Conservation (phyloP, 2,797 vertebrate species). For the Tapirus indicus region DNA sequence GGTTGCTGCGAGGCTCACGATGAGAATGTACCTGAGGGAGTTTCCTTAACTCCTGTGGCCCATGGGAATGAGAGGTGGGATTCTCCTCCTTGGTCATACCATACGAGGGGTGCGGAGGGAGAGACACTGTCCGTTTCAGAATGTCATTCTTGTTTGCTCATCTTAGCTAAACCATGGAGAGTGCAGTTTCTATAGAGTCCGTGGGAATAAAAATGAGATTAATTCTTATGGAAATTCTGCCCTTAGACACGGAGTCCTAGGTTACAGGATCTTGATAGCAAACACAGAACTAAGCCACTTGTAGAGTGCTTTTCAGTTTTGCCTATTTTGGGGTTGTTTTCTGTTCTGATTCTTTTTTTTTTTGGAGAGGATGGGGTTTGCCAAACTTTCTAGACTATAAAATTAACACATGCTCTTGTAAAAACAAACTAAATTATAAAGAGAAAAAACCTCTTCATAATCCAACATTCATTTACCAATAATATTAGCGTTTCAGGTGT, state of each 20-base stretch:
- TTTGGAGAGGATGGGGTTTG: background rate
- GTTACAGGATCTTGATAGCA: background rate
- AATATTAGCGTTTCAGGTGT: slow-evolving; percentile 32
- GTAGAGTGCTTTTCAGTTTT: background rate
- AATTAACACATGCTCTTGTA: slow-evolving; percentile 18
- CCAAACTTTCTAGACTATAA: slow-evolving; percentile 24
- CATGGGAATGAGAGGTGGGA: background rate
- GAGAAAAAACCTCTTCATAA: background rate
- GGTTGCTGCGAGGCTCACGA: background rate
- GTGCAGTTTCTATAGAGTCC: background rate
- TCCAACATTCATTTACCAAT: background rate
- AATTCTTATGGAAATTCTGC: slow-evolving; percentile 44
- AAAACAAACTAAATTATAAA: slow-evolving; percentile 23
- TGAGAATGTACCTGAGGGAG: background rate
- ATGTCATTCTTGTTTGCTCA: slow-evolving; percentile 50
- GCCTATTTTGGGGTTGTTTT: background rate
- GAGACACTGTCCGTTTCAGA: background rate
- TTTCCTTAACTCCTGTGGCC: background rate
- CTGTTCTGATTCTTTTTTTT: background rate
- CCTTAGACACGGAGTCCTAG: background rate
- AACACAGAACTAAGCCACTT: background rate
- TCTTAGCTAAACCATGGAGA: slow-evolving; percentile 22
- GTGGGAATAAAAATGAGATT: slow-evolving; percentile 8
- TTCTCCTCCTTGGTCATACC: background rate
- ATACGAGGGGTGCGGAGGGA: background rate